A percentile compares a stretch with the other conserved stretches of the same genome.
These are phyloP conservation scores for human DNA, from an alignment of 2,113 vertebrate genomes.

Conservation along the genomic window DNA sequence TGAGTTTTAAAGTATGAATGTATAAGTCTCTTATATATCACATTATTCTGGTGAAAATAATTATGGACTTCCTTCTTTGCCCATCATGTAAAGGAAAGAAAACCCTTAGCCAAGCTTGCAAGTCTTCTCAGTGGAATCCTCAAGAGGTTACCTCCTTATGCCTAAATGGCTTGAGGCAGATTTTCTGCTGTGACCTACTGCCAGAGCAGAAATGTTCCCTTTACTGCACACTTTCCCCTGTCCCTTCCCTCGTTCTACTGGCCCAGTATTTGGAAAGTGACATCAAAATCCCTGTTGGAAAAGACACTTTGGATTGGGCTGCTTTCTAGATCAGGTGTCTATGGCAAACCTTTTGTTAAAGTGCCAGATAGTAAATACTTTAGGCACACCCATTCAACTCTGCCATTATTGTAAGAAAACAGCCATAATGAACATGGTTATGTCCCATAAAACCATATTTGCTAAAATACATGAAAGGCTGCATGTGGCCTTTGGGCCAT, in stretches of 20 bases:
- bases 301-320: neutral
- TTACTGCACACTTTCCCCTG: neutral
- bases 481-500: neutral
- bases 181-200: neutral
- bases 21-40: neutral
- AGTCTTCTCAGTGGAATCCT: no score
- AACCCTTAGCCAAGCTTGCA: neutral
- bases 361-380: neutral
- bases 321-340: neutral
- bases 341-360: neutral
- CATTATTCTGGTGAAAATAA: neutral
- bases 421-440: neutral
- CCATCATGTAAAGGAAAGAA: neutral
- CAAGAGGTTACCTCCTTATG: neutral
- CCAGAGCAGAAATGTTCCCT: neutral
- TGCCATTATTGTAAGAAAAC: neutral
- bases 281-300: neutral
- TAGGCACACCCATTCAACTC: neutral
- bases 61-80: neutral
- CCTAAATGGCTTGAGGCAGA: neutral
- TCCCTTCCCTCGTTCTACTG: rapidly evolving
- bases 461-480: neutral
- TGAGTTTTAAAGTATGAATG: neutral
- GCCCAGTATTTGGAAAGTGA: neutral
- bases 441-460: neutral